Percentiles rank a stretch among this genome's conserved stretches.
phyloP scores from a whole-genome alignment of 1,140 invertebrate species.

The Asbolus verrucosus region DNA sequence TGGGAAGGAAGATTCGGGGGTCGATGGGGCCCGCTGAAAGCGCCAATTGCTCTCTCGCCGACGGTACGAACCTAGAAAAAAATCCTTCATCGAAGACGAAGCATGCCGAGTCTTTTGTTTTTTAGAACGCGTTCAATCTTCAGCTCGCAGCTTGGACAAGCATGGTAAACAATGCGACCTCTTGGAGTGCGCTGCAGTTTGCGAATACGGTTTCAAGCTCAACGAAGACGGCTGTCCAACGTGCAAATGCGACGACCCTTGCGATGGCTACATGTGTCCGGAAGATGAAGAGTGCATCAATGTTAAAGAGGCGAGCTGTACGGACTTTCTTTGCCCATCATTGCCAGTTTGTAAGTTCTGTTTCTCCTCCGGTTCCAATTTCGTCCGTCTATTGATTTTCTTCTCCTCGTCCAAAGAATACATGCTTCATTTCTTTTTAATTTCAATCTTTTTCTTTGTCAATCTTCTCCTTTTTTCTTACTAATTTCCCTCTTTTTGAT shows the following conservation, averaged over 20 bases:
- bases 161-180: constrained; percentile 66
- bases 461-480: too few species aligned
- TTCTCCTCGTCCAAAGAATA: too few species aligned
- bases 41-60: constrained; percentile 72
- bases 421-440: too few species aligned
- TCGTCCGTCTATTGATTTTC: too few species aligned
- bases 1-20: constrained; percentile 80
- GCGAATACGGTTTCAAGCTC: constrained; percentile 85
- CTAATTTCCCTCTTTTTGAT: too few species aligned
- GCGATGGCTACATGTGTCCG: constrained; percentile 80
- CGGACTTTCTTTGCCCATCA: constrained; percentile 77
- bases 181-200: constrained; percentile 80
- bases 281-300: constrained; percentile 80
- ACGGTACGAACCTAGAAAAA: constrained; percentile 60
- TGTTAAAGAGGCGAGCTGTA: constrained; percentile 76
- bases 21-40: constrained; percentile 81
- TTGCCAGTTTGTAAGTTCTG: constrained; percentile 81
- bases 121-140: constrained; percentile 64
- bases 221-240: constrained; percentile 83
- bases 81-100: too few species aligned
- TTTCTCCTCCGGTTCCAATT: too few species aligned
- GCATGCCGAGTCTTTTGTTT: constrained; percentile 44
- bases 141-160: constrained; percentile 66
- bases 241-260: constrained; percentile 88
- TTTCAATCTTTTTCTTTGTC: too few species aligned